A percentile compares a stretch with the other conserved stretches of the same genome.
phyloP scores from a whole-genome alignment of 1,140 invertebrate genomes.

The Amphibalanus amphitrite region DNA sequence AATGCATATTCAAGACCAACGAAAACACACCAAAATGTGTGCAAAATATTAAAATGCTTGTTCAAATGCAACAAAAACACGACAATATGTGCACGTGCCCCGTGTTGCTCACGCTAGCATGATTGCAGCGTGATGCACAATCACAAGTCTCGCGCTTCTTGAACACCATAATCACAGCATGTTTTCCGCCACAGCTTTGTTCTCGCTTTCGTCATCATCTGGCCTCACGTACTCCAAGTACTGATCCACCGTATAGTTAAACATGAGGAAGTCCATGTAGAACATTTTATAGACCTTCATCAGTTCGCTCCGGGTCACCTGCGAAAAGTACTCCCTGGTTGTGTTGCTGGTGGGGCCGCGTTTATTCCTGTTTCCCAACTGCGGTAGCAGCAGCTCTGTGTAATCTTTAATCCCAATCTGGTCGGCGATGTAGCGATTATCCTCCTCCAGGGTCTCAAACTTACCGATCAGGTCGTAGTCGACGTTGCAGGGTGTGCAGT shows the following conservation, averaged over 20 bases:
- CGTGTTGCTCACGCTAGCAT: too few relatives aligned
- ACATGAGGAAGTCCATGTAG: background rate
- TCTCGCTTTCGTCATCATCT: too few relatives aligned
- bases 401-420: background rate
- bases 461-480: slow-evolving; percentile 30
- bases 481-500: slow-evolving; percentile 28
- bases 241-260: background rate
- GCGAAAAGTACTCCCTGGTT: background rate
- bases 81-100: too few relatives aligned
- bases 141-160: too few relatives aligned
- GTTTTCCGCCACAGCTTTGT: too few relatives aligned
- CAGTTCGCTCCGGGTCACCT: background rate
- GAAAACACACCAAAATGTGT: too few relatives aligned
- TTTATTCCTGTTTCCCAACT: background rate
- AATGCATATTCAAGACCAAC: too few relatives aligned
- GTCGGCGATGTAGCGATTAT: slow-evolving; percentile 11
- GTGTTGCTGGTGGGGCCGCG: background rate
- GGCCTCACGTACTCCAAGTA: background rate
- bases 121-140: too few relatives aligned
- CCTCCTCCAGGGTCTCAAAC: slow-evolving; percentile 26
- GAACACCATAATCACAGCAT: too few relatives aligned
- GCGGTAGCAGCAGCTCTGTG: background rate
- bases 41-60: too few relatives aligned
- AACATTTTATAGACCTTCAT: background rate
- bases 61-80: too few relatives aligned